Conservation (phyloP, 2,797 vertebrate genomes). For the Myotis daubentonii region DNA sequence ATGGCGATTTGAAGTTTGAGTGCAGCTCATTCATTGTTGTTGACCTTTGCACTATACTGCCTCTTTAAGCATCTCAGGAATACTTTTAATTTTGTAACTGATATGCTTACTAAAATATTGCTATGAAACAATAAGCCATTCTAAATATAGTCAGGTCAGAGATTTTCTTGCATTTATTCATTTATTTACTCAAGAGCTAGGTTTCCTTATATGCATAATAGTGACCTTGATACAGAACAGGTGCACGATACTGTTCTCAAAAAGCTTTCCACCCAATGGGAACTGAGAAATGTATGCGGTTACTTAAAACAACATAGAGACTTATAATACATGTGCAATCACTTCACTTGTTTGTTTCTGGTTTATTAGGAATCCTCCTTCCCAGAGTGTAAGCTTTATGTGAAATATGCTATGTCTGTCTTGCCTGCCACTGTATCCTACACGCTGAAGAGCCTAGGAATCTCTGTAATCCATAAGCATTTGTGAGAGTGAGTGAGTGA, state of each 20-base stretch:
- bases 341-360: not conserved
- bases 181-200: not conserved
- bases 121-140: not conserved
- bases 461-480: not conserved
- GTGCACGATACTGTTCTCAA: not conserved
- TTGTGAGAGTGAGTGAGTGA: not conserved
- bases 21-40: not conserved
- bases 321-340: not conserved
- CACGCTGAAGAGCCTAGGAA: not conserved
- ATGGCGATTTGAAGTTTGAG: not conserved
- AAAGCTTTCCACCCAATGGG: not conserved
- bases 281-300: not conserved
- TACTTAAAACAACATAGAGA: not conserved
- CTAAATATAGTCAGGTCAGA: not conserved
- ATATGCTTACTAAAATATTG: not conserved
- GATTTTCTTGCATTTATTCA: not conserved
- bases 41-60: not conserved
- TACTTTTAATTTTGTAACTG: not conserved
- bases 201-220: not conserved
- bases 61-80: not conserved
- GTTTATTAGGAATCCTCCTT: not conserved
- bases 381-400: not conserved
- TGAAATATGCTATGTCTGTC: not conserved
- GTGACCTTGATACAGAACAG: not conserved
- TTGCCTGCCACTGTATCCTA: not conserved